Evolutionary conservation across 2,888 invertebrate genomes (phyloP), one percentile per base, ranked within the genome.

Genomic region (Lordiphosa fenestrarum): DNA sequence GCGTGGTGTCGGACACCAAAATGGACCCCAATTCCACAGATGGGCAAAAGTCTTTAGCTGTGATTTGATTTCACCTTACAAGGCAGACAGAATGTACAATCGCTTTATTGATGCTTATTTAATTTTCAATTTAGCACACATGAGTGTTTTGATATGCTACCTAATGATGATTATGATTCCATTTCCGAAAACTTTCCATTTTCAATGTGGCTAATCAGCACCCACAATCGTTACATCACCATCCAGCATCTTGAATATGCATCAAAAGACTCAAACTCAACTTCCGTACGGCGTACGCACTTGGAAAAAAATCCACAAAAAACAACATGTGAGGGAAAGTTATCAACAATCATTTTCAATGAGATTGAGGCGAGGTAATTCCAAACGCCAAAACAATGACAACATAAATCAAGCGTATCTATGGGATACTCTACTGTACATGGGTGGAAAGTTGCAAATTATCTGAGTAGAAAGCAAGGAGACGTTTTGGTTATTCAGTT

Each of bases 301-400:
- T 50, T 65, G 49, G 46, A 62, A 13, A 37, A 35, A 44, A 3
- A 15, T n/a, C 23, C 4, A 47, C n/a, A 10, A 15, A 21, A n/a
- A n/a, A n/a, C n/a, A n/a, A 49, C 30, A 13, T 37, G 44, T 15
- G n/a, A 64, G 83, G 75, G 75, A 76, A 83, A 76, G 83, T 80
- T 80, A 76, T 76, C 65, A 51, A 15, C 38, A 47, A 41, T 36
- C 36, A 44, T 35, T 49, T 52, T 62, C 64, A 61, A 54, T 68
- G 74, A 62, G 66, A 50, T 44, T 62, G 37, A 47, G 51, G 56
- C 53, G 66, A 59, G 61, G 83, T 78, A 82, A 75, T 75, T 75
- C 59, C 80, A 65, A 66, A 67, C 61, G 54, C 59, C 80, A 54
- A 83, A 82, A 83, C 75, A 76, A 76, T 76, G 75, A 83, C 69